Evolutionary conservation across 2,888 invertebrate genomes (phyloP), one percentile per base, ranked within the genome.

Genomic region (Eumacrocentrus americanus): DNA sequence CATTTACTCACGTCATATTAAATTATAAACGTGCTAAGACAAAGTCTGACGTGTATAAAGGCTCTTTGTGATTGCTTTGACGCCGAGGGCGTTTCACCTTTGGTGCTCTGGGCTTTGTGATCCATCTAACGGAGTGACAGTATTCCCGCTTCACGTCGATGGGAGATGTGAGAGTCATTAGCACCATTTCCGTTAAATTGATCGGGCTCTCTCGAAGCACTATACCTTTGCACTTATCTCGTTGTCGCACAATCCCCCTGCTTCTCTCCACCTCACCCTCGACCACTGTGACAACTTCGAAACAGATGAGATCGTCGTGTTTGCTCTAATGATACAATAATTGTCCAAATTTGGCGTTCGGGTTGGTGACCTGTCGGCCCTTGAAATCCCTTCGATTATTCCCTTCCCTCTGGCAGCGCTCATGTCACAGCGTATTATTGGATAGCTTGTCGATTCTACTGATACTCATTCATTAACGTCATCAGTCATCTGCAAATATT

Each of bases 301-400:
- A 20, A 12, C n/a, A 29, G 35, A 11, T 20, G 22, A 37, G 38
- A 52, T 52, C n/a, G 22, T 38, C 23, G 5, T 34, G 44, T 54
- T 37, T 34, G n/a, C 34, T 20, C 42, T 54, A 54, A 54, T 34
- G 54, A 54, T 44, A 54, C 44, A 54, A 42, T 54, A 44, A 54
- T 54, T 54, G 54, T 44, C 44, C 18, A 54, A 54, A 54, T 54
- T 44, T 42, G 40, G 42, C 34, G 3, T n/a, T n/a, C n/a, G 34
- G 44, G 42, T n/a, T 44, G 20, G 18, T 34, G 44, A 29, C 44
- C 40, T 25, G 42, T 25, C 35, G 5, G 20, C 9, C 44, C 22
- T 35, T 14, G 40, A 25, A 44, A 34, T 44, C 29, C 44, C 35
- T 20, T 44, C 22, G 20, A 44, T 44, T 25, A 44, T 23, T 44